Conservation (phyloP, 2,888 invertebrate species). For the Campoplex nolae region DNA sequence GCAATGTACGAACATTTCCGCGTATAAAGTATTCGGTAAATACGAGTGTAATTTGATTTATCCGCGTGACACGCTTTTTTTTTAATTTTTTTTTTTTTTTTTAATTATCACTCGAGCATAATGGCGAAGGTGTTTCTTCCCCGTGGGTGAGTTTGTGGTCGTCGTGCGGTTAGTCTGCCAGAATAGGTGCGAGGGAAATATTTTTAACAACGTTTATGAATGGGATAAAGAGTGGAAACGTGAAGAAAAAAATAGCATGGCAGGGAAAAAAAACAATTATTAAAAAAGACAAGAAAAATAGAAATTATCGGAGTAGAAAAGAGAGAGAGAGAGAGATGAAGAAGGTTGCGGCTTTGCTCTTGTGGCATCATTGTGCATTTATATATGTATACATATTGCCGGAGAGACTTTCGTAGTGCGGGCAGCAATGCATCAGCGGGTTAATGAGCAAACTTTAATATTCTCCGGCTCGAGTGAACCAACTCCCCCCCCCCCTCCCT, state of each 20-base stretch:
- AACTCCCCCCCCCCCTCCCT: constrained; percentile 11
- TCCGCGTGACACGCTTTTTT: constrained; percentile 24
- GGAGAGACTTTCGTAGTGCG: constrained; percentile 59
- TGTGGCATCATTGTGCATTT: constrained; percentile 32
- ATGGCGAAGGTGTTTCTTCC: constrained; percentile 35
- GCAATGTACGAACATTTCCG: constrained; percentile 5
- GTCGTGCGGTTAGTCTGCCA: constrained; percentile 5
- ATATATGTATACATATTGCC: constrained; percentile 55
- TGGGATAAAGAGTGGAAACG: constrained; percentile 40
- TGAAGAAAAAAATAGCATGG: constrained; percentile 15
- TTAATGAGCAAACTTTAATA: constrained; percentile 81
- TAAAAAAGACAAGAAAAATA: constrained; percentile 34
- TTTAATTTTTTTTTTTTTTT: background rate
- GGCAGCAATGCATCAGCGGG: constrained; percentile 77
- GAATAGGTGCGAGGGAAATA: constrained; percentile 41
- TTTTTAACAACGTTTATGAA: constrained; percentile 63
- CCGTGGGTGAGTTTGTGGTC: constrained; percentile 29
- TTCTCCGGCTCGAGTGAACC: constrained; percentile 71
- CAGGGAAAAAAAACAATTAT: constrained; percentile 9
- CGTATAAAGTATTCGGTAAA: constrained; percentile 2
- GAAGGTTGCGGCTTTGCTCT: constrained; percentile 52
- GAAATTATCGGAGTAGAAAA: constrained; percentile 21
- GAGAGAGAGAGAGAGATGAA: constrained; percentile 42
- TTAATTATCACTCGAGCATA: constrained; percentile 61
- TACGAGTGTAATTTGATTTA: constrained; percentile 25